Percentiles rank a stretch among this genome's conserved stretches.
These are phyloP conservation scores for Eupithecia dodoneata DNA, from an alignment of 2,888 invertebrate species.

Conservation along the genomic window DNA sequence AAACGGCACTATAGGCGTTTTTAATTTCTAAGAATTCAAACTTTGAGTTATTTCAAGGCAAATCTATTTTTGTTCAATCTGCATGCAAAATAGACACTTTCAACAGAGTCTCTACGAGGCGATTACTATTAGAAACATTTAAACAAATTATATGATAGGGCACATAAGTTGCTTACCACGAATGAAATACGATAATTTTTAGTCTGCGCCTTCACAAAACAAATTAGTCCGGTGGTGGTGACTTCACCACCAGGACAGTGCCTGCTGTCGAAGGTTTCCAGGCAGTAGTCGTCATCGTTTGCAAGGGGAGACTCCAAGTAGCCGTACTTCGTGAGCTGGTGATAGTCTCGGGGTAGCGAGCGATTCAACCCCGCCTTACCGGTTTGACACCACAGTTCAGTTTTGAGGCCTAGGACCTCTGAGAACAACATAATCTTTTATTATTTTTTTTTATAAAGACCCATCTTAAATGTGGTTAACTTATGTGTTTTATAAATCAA, in stretches of 20 bases:
- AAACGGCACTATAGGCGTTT: neutral
- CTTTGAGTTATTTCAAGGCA: neutral
- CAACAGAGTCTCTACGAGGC: neutral
- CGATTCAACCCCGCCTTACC: slow-evolving; percentile 65
- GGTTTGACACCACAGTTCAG: slow-evolving; percentile 56
- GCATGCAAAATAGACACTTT: neutral
- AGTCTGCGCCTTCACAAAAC: slow-evolving; percentile 58
- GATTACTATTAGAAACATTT: neutral
- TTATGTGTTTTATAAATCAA: neutral
- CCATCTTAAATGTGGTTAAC: neutral
- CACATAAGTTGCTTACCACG: slow-evolving; percentile 62
- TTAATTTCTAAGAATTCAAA: neutral
- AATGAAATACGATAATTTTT: slow-evolving; percentile 71
- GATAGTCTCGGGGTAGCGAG: slow-evolving; percentile 54
- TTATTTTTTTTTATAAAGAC: neutral
- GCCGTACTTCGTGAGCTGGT: slow-evolving; percentile 60
- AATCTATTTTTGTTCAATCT: neutral
- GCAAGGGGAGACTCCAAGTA: slow-evolving; percentile 52
- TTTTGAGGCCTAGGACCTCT: slow-evolving; percentile 69
- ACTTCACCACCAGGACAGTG: slow-evolving; percentile 58
- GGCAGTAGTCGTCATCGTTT: slow-evolving; percentile 65
- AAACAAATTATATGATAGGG: neutral
- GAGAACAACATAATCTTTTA: slow-evolving; percentile 30
- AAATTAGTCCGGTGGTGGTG: slow-evolving; percentile 62
- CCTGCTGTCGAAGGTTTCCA: slow-evolving; percentile 72